Evolutionary conservation across 2,113 vertebrate species (phyloP), one percentile per base, ranked within the genome.

Genomic region (Illadopsis cleaveri): DNA sequence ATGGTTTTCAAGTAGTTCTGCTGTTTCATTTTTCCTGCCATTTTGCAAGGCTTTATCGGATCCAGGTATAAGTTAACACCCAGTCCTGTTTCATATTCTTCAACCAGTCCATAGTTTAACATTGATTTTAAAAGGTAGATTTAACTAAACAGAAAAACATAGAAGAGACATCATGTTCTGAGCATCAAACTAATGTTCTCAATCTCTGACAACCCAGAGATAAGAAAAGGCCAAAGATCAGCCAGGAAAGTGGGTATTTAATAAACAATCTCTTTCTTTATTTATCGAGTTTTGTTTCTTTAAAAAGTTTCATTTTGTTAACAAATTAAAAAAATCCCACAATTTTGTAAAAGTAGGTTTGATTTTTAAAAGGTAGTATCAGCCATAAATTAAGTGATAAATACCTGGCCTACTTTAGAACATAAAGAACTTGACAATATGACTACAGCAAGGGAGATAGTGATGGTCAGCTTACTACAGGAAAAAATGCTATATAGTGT

Each of bases 221-320:
- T 45, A 19, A 82, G 82, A 56, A 53, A 62, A 71, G 21, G 19
- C 40, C 15, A 57, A 35, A 69, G 17, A 75, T 66, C n/a, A 90
- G 61, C 18, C 54, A 70, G 57, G 44, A 91, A 85, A 51, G 38
- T 42, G 19, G 16, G 33, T 65, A 25, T 88, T 35, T 44, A 85
- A 80, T 45, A 48, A 86, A 56, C 15, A 60, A 53, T 25, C 44
- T 90, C 31, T 76, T 90, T 92, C 65, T 81, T 90, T 81, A 76
- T 77, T 89, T 70, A 82, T 44, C 69, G 9, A 57, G 6, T 87
- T 80, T 81, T 61, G 28, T 85, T 30, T 57, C 12, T 72, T 68
- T 50, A 81, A 91, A 88, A 92, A 44, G 12, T 79, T 93, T 83
- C 17, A 54, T 71, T 83, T 10, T 25, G 53, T 65, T 68, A 84